Base-by-base conservation (phyloP, 2,888 invertebrate species). In the Trichogramma evanescens region DNA sequence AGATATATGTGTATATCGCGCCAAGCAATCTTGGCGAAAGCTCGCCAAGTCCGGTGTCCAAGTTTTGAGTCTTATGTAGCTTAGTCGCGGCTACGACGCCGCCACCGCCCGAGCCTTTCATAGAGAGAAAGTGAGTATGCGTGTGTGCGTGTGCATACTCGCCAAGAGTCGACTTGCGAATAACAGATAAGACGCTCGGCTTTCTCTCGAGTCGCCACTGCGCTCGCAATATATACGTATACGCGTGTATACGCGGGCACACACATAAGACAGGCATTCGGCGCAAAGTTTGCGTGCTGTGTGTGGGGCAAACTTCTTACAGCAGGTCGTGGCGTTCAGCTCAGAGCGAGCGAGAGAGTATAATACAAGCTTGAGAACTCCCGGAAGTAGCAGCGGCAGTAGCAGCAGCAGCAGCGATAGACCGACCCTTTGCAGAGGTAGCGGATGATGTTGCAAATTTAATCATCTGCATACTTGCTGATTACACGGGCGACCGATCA, bases 401-500 rank as follows among this genome's bases (percentile, higher is more conserved):
- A 42, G 43, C 53, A 64, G 42, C 41, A 42, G 43, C 53, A n/a
- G 13, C 5, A 46, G 46, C 13, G 9, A 49, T 49, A 13, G 10
- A 48, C 42, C 55, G 55, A 43, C 39, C 54, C 39, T 39, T 13
- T 10, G 49, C 49, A 6, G 13, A 8, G 44, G 9, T 44, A 8
- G 7, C 9, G 75, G 76, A 77, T 78, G 76, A 77, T 76, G 77
- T 77, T 78, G 77, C 76, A 76, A 78, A 78, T 78, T 78, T 78
- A 78, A 78, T 78, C 77, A 78, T 78, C 77, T 76, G 77, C 77
- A 77, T 78, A 77, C 75, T 77, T 77, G 75, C 72, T 74, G 76
- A 78, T 78, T 78, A 76, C 71, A 76, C 77, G 74, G 76, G 70
- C 74, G 72, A 70, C 74, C 74, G 77, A 77, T 78, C 77, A 77